Conservation (phyloP, 2,888 invertebrate species). For the Tipula unca region DNA sequence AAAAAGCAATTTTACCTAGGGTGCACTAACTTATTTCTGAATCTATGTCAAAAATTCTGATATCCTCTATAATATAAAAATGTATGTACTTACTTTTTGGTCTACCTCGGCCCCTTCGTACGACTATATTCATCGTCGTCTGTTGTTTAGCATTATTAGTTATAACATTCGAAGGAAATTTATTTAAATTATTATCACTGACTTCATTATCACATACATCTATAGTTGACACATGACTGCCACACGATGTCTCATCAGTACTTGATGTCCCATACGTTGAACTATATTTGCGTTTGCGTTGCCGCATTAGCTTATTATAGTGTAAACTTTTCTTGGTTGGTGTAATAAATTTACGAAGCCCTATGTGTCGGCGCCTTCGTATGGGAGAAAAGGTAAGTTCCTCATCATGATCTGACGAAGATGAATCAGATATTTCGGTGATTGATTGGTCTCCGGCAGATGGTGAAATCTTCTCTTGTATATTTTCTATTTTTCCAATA, state of each 20-base stretch:
- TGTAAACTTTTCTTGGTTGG: constrained; percentile 25
- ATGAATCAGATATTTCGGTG: background rate
- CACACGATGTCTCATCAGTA: constrained; percentile 28
- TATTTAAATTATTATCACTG: constrained; percentile 9
- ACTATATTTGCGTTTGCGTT: constrained; percentile 26
- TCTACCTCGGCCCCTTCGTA: background rate
- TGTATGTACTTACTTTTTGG: background rate
- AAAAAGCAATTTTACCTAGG: no score
- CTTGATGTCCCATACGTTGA: background rate
- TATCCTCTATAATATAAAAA: no score
- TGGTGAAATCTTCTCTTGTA: background rate
- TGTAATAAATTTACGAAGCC: constrained; percentile 26
- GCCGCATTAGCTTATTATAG: constrained; percentile 20
- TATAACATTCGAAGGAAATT: background rate
- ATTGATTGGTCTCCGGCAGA: background rate
- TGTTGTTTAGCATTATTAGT: background rate
- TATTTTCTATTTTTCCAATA: background rate
- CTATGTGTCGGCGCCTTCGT: constrained; percentile 23
- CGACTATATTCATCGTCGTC: background rate
- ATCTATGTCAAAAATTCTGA: no score
- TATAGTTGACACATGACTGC: constrained; percentile 26
- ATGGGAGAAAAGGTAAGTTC: background rate
- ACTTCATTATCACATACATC: constrained; percentile 25
- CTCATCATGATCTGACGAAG: background rate
- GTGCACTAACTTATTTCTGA: no score